Evolutionary conservation across 2,888 invertebrate species (phyloP).

Genomic region (Julus scandinavius): DNA sequence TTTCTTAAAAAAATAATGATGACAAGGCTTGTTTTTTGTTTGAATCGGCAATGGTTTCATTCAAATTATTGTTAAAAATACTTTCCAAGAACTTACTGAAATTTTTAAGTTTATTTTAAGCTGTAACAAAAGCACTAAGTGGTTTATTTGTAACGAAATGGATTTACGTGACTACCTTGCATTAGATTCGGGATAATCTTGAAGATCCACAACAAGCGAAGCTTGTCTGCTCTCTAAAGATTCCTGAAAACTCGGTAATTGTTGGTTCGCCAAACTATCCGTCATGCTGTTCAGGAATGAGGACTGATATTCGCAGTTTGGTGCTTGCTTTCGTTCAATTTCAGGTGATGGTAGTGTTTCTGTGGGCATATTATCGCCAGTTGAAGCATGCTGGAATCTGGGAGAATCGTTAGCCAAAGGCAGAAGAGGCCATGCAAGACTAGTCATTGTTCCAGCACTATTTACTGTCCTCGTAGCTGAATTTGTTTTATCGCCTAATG

Average conservation of each 20-base stretch:
- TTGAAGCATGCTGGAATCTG: not conserved
- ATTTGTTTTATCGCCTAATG: not conserved
- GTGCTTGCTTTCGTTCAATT: conserved; percentile 14
- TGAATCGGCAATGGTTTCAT: too few species aligned
- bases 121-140: too few species aligned
- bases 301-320: not conserved
- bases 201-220: conserved; percentile 44
- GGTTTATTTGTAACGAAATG: too few species aligned
- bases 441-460: conserved; percentile 50
- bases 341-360: not conserved
- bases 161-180: too few species aligned
- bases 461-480: not conserved
- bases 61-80: too few species aligned
- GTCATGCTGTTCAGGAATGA: not conserved
- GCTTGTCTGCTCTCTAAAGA: not conserved
- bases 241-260: conserved; percentile 19
- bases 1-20: too few species aligned
- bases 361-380: not conserved
- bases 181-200: conserved; percentile 40
- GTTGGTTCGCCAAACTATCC: conserved; percentile 17
- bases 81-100: too few species aligned
- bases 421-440: conserved; percentile 45
- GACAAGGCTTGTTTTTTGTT: too few species aligned
- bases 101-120: too few species aligned
- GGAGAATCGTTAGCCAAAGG: not conserved